phyloP scores from a whole-genome alignment of 1,140 invertebrate species.

The Trinorchestia longiramus region DNA sequence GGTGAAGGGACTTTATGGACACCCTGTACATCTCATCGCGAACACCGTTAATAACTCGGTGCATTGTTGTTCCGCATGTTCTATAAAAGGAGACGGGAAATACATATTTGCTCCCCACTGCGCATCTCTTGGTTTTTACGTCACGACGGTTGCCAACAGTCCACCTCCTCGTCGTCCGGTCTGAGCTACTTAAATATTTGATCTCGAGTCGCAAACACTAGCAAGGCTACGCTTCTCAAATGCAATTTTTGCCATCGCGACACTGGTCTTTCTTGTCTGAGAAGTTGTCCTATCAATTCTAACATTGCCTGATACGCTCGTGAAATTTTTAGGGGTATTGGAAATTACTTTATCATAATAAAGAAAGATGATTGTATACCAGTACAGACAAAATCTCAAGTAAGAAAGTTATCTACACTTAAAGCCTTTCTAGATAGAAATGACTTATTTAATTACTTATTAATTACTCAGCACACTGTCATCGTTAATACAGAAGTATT shows the following conservation, averaged over 20 bases:
- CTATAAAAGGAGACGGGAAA: no score
- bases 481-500: neutral
- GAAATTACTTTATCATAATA: neutral
- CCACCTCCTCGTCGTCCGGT: neutral
- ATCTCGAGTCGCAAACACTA: neutral
- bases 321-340: neutral
- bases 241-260: neutral
- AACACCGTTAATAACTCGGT: no score
- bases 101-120: no score
- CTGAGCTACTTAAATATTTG: neutral
- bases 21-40: no score
- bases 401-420: no score
- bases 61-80: no score
- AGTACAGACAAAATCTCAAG: no score
- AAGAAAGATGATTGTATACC: no score
- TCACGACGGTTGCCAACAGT: neutral
- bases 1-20: no score
- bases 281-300: neutral
- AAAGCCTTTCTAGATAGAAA: no score
- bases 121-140: neutral
- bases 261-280: neutral
- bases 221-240: neutral
- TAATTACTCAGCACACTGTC: no score
- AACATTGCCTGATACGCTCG: neutral
- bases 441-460: no score